phyloP scores from a whole-genome alignment of 1,140 invertebrate species.

The Macrobrachium nipponense region DNA sequence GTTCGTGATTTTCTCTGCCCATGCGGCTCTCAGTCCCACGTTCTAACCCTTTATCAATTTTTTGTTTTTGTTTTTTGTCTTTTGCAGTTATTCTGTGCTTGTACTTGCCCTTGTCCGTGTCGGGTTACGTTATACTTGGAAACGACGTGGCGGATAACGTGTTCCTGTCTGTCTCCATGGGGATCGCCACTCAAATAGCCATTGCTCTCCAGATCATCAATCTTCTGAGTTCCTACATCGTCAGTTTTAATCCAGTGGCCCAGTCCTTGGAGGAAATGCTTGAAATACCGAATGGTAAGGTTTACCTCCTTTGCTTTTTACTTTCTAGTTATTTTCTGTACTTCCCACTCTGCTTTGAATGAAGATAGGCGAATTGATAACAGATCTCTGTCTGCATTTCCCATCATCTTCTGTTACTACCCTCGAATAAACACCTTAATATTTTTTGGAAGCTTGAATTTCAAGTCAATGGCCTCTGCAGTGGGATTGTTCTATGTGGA shows the following conservation, averaged over 20 bases:
- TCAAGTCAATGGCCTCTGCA: no score
- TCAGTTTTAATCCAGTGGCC: constrained; percentile 77
- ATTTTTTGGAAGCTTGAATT: no score
- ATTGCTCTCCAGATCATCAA: constrained; percentile 74
- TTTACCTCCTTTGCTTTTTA: neutral
- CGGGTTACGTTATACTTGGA: constrained; percentile 75
- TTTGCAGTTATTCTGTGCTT: constrained; percentile 66
- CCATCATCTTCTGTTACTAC: no score
- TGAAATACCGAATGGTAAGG: constrained; percentile 75
- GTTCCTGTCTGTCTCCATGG: constrained; percentile 68
- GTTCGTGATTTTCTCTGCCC: neutral
- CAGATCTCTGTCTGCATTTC: no score
- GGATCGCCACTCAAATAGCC: constrained; percentile 68
- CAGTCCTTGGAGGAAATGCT: constrained; percentile 80
- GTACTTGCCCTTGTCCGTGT: constrained; percentile 73
- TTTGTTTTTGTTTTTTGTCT: neutral
- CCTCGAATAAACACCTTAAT: no score
- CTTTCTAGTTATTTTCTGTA: neutral
- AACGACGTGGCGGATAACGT: constrained; percentile 73
- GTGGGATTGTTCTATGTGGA: no score
- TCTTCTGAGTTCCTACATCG: constrained; percentile 76
- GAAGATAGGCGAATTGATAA: no score
- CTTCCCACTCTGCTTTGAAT: no score
- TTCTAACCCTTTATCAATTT: neutral
- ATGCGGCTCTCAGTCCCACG: neutral